These are phyloP conservation scores for Pherbina coryleti DNA, from an alignment of 2,888 invertebrate species.

Conservation along the genomic window DNA sequence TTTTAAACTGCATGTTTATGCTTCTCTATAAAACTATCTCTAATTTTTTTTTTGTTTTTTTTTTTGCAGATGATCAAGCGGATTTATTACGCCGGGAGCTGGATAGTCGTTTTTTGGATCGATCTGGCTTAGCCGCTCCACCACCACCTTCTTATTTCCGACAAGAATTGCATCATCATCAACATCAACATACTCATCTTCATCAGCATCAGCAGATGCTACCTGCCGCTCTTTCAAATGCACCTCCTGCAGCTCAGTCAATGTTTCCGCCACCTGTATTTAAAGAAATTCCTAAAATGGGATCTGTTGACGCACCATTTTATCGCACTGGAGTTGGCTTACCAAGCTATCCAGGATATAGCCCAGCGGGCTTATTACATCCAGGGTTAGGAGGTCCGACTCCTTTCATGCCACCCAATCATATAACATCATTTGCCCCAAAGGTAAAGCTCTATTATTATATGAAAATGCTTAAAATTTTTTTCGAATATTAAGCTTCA, in stretches of 20 bases:
- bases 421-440: conserved; percentile 87
- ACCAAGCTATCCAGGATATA: conserved; percentile 82
- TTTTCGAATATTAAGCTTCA: not conserved
- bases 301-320: conserved; percentile 82
- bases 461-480: not conserved
- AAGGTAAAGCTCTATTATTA: conserved; percentile 76
- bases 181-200: conserved; percentile 92
- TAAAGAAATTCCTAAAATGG: conserved; percentile 89
- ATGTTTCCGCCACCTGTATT: conserved; percentile 79
- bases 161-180: conserved; percentile 93
- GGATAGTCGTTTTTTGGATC: conserved; percentile 90
- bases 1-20: not conserved
- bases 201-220: conserved; percentile 88
- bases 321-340: conserved; percentile 80
- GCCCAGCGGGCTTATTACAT: conserved; percentile 80
- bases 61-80: conserved; percentile 75
- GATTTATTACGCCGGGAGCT: conserved; percentile 90
- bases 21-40: not conserved
- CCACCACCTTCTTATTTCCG: conserved; percentile 75
- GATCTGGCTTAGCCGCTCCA: conserved; percentile 77
- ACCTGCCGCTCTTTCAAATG: conserved; percentile 70
- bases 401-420: conserved; percentile 90
- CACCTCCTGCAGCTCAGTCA: conserved; percentile 73
- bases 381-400: conserved; percentile 82
- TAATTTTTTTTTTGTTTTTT: not conserved